phyloP scores from a whole-genome alignment of 1,140 invertebrate species.

The Belonocnema kinseyi region DNA sequence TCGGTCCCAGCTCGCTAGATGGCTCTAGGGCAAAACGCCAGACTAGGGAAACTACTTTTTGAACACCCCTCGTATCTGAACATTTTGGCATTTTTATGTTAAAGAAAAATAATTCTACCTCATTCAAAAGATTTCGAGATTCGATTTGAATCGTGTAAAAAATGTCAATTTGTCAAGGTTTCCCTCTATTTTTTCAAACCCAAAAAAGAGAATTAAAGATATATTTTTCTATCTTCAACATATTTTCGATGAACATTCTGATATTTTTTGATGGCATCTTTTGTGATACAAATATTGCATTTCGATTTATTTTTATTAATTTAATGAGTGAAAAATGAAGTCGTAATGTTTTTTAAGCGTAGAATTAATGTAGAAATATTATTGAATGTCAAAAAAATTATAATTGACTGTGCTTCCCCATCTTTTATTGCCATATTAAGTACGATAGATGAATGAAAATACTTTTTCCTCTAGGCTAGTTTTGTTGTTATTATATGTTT shows the following conservation, averaged over 20 bases:
- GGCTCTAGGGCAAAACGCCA: too few relatives aligned
- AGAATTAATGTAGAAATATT: background rate
- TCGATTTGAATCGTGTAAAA: background rate
- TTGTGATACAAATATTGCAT: too few relatives aligned
- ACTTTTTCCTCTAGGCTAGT: too few relatives aligned
- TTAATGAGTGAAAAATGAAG: too few relatives aligned
- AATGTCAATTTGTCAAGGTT: constrained; percentile 4
- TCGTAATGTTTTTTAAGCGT: background rate
- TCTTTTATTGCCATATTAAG: background rate
- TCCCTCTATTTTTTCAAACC: background rate
- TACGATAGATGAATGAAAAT: too few relatives aligned
- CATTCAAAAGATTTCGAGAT: background rate
- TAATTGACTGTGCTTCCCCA: background rate
- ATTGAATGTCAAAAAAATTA: background rate
- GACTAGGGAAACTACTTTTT: too few relatives aligned
- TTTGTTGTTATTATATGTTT: too few relatives aligned
- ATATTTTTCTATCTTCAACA: constrained; percentile 29
- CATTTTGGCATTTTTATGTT: background rate
- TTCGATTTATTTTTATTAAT: too few relatives aligned
- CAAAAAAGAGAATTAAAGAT: constrained; percentile 1
- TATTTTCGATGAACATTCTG: background rate
- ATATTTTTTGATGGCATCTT: background rate
- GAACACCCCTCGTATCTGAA: too few relatives aligned
- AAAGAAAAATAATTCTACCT: constrained; percentile 7
- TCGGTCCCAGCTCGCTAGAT: too few relatives aligned